Evolutionary conservation across 2,888 invertebrate species (phyloP), one percentile per base, ranked within the genome.

Genomic region (Zaprionus obscuricornis): DNA sequence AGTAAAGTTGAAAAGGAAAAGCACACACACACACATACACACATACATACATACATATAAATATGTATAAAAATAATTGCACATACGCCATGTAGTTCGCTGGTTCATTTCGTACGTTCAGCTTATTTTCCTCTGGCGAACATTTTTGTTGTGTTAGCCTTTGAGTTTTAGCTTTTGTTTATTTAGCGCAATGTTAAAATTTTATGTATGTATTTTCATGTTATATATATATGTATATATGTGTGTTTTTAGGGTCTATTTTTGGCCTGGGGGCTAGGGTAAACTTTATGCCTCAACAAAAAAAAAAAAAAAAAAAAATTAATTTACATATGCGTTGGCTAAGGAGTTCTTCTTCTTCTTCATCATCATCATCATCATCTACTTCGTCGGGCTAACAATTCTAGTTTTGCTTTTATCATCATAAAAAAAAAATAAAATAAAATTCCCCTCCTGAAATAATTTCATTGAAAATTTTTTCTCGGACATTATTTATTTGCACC

Each of bases 1-100:
- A n/a, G n/a, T n/a, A n/a, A n/a, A n/a, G n/a, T n/a, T n/a, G n/a
- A n/a, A 47, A 27, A 31, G 36, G 31, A 8, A 8, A 31, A 27
- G 14, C 20, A 46, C 14, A 33, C n/a, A 31, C 8, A 47, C 11
- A 60, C 11, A 11, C 33, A 29, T 16, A 31, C 18, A 24, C 16
- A 16, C n/a, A 8, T n/a, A n/a, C n/a, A n/a, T n/a, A n/a, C n/a
- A n/a, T n/a, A n/a, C n/a, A n/a, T n/a, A n/a, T n/a, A 34, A 6
- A n/a, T 34, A 6, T 16, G 6, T 14, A 34, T 8, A 14, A 16
- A 39, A 52, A 40, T 20, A 51, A 81, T 73, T 64, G 69, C 70
- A 56, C 64, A 81, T 77, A 70, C 70, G 77, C 77, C 52, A 36
- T 49, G 62, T 72, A 52, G 54, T 55, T 51, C 24, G 11, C 11